Evolutionary conservation across 2,888 invertebrate species (phyloP), one percentile per base, ranked within the genome.

Genomic region (Nomada goodeniana): DNA sequence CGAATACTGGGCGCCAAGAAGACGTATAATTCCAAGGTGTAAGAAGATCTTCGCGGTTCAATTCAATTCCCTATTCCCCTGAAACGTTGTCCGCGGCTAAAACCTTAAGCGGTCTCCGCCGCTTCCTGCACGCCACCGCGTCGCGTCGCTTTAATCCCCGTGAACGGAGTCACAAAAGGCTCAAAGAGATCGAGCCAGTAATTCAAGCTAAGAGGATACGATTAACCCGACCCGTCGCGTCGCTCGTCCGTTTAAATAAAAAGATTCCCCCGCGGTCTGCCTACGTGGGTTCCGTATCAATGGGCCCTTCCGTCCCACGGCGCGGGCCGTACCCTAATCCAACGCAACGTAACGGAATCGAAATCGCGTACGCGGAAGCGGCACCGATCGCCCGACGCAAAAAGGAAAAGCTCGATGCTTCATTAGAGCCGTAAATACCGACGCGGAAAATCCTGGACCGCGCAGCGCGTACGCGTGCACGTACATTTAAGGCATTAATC

Each of bases 391-490:
- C 36, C 23, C 36, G 15, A 3, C 3, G 50, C 18, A 36, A 59
- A 59, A 67, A 68, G 50, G 9, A 10, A 36, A 5, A 36, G 7
- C 23, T 11, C 4, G 13, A 15, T 42, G 3, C 53, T 74, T 74
- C 74, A 61, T 75, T 69, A 55, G 55, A 11, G 26, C 23, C 67
- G 61, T 80, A 71, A 77, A 80, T 80, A 80, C 50, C 26, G 20
- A 26, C 4, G 42, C 60, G 77, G 71, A 78, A 80, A 80, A 80
- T 50, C 67, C 61, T 47, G 64, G 42, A 29, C 23, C 57, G 47
- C 65, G 42, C 3, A n/a, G 20, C 29, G 63, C 52, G 13, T 9
- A 26, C 50, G 18, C 18, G 47, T 23, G 9, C 7, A 13, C 13
- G 55, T 18, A 3, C 15, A 26, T 23, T 68, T 20, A 7, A 23